Evolutionary conservation across 53 echinoderm and acorn worm genomes (phyloP).

Genomic region (Holothuria leucospilota): DNA sequence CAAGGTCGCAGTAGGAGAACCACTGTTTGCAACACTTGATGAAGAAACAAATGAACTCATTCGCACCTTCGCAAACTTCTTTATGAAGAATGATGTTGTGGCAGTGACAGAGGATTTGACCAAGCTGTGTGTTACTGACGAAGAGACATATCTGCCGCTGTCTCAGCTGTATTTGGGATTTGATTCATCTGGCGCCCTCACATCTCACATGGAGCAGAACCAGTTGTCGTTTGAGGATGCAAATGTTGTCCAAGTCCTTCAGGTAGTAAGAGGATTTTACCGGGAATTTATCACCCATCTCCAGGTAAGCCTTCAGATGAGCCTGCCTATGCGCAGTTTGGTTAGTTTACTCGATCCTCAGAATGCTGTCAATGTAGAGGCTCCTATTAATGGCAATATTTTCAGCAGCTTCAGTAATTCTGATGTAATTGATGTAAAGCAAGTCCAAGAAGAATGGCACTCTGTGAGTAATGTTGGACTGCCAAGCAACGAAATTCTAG

Average conservation of each 20-base stretch:
- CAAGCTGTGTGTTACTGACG: not conserved
- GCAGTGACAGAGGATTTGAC: not conserved
- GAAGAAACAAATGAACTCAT: not conserved
- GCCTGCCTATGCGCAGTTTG: not conserved
- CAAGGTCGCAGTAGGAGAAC: not conserved
- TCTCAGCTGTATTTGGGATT: slow-evolving; percentile 23
- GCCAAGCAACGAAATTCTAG: not conserved
- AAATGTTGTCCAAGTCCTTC: not conserved
- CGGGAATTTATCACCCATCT: slow-evolving; percentile 15
- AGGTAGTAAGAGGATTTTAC: slow-evolving; percentile 3
- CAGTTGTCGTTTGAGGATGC: not conserved
- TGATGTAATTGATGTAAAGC: not conserved
- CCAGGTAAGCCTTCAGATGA: not conserved
- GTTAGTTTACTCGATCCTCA: not conserved
- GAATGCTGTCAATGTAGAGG: not conserved
- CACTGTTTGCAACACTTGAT: not conserved
- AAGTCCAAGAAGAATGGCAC: not conserved
- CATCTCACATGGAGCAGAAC: not conserved
- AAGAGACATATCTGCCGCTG: not conserved
- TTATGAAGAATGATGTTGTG: slow-evolving; percentile 1
- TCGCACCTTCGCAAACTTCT: slow-evolving; percentile 10
- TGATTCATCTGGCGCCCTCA: slow-evolving; percentile 11
- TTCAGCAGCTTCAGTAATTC: slow-evolving; percentile 2
- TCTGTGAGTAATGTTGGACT: not conserved
- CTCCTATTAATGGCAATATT: not conserved